These are phyloP conservation scores for Notoglanidium macrostoma DNA, from an alignment of 2,797 vertebrate species.

Conservation along the genomic window DNA sequence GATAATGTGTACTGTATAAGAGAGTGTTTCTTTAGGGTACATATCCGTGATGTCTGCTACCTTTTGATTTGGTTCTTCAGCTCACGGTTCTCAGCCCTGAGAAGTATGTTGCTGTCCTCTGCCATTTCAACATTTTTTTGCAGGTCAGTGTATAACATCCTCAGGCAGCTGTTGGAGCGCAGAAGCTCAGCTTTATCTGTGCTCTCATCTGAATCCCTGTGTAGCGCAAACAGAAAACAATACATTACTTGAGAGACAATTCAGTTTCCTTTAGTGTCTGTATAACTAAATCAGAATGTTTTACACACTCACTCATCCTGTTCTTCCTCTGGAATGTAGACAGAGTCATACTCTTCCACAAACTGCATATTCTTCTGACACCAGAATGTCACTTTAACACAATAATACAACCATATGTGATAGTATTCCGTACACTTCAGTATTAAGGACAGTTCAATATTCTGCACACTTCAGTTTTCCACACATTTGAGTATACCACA, in stretches of 20 bases:
- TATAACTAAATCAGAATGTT: background rate
- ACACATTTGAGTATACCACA: background rate
- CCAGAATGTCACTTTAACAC: background rate
- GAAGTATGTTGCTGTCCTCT: slow-evolving; percentile 37
- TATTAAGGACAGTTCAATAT: background rate
- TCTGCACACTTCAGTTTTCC: background rate
- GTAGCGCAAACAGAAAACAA: background rate
- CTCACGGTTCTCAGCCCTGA: slow-evolving; percentile 41
- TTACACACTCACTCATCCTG: slow-evolving; percentile 14
- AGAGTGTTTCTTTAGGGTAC: background rate
- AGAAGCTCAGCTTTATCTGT: slow-evolving; percentile 26
- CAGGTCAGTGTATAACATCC: slow-evolving; percentile 42
- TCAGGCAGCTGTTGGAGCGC: slow-evolving; percentile 38
- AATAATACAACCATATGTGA: background rate
- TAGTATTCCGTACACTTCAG: background rate
- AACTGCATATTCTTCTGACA: background rate
- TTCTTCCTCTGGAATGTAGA: background rate
- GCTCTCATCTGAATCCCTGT: slow-evolving; percentile 9
- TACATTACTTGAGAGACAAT: background rate
- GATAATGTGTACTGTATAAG: background rate
- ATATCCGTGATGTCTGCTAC: slow-evolving; percentile 27
- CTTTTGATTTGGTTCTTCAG: slow-evolving; percentile 45
- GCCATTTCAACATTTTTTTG: slow-evolving; percentile 40
- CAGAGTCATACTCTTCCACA: background rate
- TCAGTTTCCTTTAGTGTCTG: background rate